Evolutionary conservation across 2,797 vertebrate species (phyloP).

Genomic region (Phalanger gymnotis): DNA sequence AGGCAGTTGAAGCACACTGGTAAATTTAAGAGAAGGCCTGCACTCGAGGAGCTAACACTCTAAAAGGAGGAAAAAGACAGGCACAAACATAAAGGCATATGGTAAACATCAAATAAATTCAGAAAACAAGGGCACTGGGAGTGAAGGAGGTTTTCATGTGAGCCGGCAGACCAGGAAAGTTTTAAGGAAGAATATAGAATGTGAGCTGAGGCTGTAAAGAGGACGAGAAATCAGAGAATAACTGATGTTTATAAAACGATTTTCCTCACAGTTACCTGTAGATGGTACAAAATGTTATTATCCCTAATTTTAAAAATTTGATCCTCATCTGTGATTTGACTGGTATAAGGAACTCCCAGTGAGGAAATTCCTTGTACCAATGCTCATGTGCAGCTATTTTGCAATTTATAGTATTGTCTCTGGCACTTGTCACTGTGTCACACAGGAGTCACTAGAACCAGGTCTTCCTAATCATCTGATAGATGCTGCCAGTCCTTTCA

Average conservation of each 20-base stretch:
- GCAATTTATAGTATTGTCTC: neutral
- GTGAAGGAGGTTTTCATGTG: neutral
- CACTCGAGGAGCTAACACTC: neutral
- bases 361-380: neutral
- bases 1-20: neutral
- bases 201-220: neutral
- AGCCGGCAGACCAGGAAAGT: neutral
- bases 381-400: neutral
- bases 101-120: neutral
- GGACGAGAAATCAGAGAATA: neutral
- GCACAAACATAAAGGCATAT: neutral
- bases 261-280: neutral
- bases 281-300: neutral
- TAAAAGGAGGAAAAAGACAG: neutral
- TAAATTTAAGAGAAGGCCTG: neutral
- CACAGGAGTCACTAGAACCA: neutral
- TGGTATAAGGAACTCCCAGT: neutral
- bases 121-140: neutral
- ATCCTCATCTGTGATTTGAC: neutral
- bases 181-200: neutral
- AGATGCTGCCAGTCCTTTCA: neutral
- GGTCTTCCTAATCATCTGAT: neutral
- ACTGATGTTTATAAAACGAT: neutral
- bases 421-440: neutral
- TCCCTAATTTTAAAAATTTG: neutral